Evolutionary conservation across 1,140 invertebrate genomes (phyloP).

Genomic region (Euglossa dilemma): DNA sequence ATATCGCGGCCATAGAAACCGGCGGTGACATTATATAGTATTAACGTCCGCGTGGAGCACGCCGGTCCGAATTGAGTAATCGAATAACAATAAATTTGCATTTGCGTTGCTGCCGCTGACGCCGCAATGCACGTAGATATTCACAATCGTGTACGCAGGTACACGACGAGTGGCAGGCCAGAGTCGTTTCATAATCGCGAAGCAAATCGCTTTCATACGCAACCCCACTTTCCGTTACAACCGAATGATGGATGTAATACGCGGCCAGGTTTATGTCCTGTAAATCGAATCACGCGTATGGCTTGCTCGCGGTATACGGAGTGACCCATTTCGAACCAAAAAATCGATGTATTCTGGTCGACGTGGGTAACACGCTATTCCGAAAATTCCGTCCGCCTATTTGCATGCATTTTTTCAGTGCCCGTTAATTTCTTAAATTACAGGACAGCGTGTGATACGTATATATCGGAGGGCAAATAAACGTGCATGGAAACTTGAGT

Average conservation of each 20-base stretch:
- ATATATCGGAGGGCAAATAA: too few species aligned
- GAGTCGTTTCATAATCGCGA: slow-evolving; percentile 80
- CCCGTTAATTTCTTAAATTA: too few species aligned
- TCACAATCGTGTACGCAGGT: slow-evolving; percentile 64
- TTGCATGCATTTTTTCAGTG: too few species aligned
- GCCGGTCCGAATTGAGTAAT: slow-evolving; percentile 79
- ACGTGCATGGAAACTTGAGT: too few species aligned
- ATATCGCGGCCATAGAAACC: slow-evolving; percentile 50
- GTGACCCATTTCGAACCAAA: background rate
- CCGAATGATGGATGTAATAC: slow-evolving; percentile 65
- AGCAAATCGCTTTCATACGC: slow-evolving; percentile 74
- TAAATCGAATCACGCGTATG: slow-evolving; percentile 53
- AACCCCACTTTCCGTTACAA: slow-evolving; percentile 52
- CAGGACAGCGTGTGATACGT: too few species aligned
- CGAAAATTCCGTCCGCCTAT: too few species aligned
- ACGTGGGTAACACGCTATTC: too few species aligned
- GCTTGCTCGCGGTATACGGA: slow-evolving; percentile 40
- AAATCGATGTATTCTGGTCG: background rate
- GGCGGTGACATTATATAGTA: slow-evolving; percentile 73
- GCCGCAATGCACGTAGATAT: slow-evolving; percentile 76
- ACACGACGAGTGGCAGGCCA: slow-evolving; percentile 58
- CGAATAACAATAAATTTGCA: slow-evolving; percentile 82
- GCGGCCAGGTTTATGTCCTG: slow-evolving; percentile 53
- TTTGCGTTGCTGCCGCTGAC: slow-evolving; percentile 76
- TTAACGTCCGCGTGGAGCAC: slow-evolving; percentile 76